Evolutionary conservation across 2,797 vertebrate species (phyloP).

Genomic region (Monodelphis domestica): DNA sequence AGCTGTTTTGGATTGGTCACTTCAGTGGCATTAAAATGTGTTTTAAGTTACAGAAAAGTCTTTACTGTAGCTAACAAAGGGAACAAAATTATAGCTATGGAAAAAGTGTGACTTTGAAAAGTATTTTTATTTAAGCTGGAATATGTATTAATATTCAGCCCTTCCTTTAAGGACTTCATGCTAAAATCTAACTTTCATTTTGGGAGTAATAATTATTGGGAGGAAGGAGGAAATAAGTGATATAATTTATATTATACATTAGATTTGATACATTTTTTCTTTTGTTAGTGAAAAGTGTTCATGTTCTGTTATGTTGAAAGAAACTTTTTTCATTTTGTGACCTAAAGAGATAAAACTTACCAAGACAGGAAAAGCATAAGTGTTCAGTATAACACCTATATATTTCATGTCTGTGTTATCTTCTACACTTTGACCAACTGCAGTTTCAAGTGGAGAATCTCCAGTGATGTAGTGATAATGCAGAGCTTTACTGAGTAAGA

Average conservation of each 20-base stretch:
- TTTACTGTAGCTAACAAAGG: conserved; percentile 66
- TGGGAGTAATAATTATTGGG: conserved; percentile 52
- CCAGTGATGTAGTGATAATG: conserved; percentile 83
- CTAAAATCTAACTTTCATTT: conserved; percentile 62
- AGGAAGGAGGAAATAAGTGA: not conserved
- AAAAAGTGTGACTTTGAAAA: conserved; percentile 66
- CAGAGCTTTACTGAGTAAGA: conserved; percentile 82
- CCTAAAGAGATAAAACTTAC: conserved; percentile 77
- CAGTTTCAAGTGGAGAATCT: conserved; percentile 84
- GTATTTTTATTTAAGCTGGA: conserved; percentile 62
- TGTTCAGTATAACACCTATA: conserved; percentile 77
- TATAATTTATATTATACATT: conserved; percentile 15
- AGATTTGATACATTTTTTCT: conserved; percentile 17
- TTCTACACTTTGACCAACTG: conserved; percentile 80
- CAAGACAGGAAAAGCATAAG: conserved; percentile 75
- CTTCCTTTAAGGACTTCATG: conserved; percentile 56
- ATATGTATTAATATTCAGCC: conserved; percentile 57
- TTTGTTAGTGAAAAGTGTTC: conserved; percentile 67
- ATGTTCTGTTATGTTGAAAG: conserved; percentile 65
- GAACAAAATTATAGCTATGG: conserved; percentile 64
- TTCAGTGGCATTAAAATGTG: conserved; percentile 61
- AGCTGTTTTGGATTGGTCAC: conserved; percentile 66
- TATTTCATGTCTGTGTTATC: conserved; percentile 78
- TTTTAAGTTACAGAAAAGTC: conserved; percentile 63
- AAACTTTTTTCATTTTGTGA: conserved; percentile 78